Percentiles rank a stretch among this genome's conserved stretches.
Evolutionary conservation across 1,140 invertebrate genomes (phyloP).

Genomic region (Phortica variegata): DNA sequence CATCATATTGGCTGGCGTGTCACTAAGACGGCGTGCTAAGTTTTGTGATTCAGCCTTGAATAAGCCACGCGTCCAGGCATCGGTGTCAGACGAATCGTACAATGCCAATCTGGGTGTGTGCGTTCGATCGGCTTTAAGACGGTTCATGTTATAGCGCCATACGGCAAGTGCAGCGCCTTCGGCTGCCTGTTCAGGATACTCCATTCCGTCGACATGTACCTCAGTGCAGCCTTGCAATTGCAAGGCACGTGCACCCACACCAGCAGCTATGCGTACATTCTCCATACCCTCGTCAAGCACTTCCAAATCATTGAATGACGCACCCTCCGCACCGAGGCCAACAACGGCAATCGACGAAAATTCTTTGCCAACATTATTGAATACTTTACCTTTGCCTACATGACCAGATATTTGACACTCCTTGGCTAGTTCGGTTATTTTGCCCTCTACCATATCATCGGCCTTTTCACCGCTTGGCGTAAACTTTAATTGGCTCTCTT

Average conservation of each 20-base stretch:
- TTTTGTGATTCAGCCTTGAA: conserved; percentile 79
- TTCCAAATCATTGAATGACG: conserved; percentile 64
- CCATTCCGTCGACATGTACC: conserved; percentile 69
- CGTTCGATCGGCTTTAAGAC: conserved; percentile 59
- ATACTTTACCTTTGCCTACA: conserved; percentile 61
- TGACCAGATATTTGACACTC: conserved; percentile 27
- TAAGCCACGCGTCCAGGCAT: conserved; percentile 68
- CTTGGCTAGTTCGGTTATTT: conserved; percentile 31
- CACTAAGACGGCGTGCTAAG: conserved; percentile 71
- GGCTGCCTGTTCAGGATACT: conserved; percentile 69
- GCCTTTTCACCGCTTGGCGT: conserved; percentile 34
- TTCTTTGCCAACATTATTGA: conserved; percentile 64
- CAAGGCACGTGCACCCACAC: conserved; percentile 60
- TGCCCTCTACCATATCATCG: conserved; percentile 33
- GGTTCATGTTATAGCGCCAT: conserved; percentile 69
- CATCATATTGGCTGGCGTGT: conserved; percentile 80
- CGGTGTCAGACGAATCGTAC: conserved; percentile 52
- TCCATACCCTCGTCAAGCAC: conserved; percentile 65
- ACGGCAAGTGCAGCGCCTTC: conserved; percentile 66
- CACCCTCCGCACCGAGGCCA: conserved; percentile 65
- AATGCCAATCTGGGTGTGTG: conserved; percentile 57
- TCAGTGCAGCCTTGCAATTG: conserved; percentile 60
- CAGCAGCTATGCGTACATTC: conserved; percentile 55
- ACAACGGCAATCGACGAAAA: conserved; percentile 67
- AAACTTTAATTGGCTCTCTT: conserved; percentile 25